Base-by-base conservation (phyloP, 2,888 invertebrate species). In the Oscheius sp. region DNA sequence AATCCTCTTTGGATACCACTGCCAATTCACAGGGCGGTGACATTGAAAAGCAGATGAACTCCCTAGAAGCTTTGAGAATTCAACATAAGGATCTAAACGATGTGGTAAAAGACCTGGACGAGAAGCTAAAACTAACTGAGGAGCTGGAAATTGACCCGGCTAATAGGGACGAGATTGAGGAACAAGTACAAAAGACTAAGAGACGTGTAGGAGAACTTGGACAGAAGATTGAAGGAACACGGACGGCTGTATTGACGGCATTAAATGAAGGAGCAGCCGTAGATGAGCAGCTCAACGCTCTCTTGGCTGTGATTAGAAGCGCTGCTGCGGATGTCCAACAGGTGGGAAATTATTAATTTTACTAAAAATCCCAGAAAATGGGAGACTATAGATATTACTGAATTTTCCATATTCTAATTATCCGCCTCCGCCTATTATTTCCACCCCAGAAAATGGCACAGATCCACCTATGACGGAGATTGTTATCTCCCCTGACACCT, bases 131-230 rank as follows among this genome's bases (percentile, higher is more conserved):
- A 45, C 29, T 61, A 70, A 73, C 69, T 12, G 56, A 69, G 18
- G 61, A 70, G 43, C 7, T 70, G 21, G 72, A 74, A 16, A 66
- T 80, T 9, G 82, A 82, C 46, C 73, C 78, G 2, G 76, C 76
- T 16, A 78, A 82, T 66, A 69, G 74, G 49, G 73, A 74, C 18
- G 78, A 82, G 35, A 75, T 82, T 18, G 69, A 76, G 16, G 82
- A 80, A 58, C 73, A 77, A 6, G 59, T 81, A 13, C 77, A 77
- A 49, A 43, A 35, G 16, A 72, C 75, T 0, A 78, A 75, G 73
- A 78, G 78, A 72, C 76, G 76, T 49, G 76, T 78, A 1, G 77
- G 73, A 49, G 80, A 82, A 72, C 46, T 82, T 56, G 76, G 76
- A 18, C 52, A 76, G 45, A 77, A 80, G 46, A 79, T 83, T 25